Conservation (phyloP, 1,140 invertebrate genomes). For the Neuroterus valhalla region DNA sequence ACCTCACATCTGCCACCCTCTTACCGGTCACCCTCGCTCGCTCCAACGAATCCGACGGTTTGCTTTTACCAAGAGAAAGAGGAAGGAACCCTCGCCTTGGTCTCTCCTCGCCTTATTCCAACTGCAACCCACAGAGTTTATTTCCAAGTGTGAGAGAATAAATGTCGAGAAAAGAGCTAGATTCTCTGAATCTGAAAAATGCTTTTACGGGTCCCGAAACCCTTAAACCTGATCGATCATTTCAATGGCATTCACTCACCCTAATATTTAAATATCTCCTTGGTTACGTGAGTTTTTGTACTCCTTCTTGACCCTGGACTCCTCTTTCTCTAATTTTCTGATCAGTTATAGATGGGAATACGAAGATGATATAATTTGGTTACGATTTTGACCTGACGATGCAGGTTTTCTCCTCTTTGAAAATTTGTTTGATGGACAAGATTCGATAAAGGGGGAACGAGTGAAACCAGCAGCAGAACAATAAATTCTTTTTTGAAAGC, state of each 20-base stretch:
- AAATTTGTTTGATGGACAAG: no score
- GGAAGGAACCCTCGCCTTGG: neutral
- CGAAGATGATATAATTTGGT: slow-evolving; percentile 36
- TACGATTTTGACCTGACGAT: slow-evolving; percentile 9
- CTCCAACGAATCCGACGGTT: slow-evolving; percentile 36
- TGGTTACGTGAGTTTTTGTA: slow-evolving; percentile 7
- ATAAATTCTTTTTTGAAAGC: slow-evolving; percentile 12
- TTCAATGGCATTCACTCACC: slow-evolving; percentile 16
- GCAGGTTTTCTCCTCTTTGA: neutral
- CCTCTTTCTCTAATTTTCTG: neutral
- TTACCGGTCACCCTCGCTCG: neutral
- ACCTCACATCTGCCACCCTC: slow-evolving; percentile 41
- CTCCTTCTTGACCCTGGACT: neutral
- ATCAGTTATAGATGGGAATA: slow-evolving; percentile 20
- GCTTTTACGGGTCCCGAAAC: neutral
- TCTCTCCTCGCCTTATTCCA: neutral
- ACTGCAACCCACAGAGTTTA: slow-evolving; percentile 22
- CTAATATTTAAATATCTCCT: slow-evolving; percentile 23
- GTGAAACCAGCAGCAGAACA: neutral
- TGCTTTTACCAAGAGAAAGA: slow-evolving; percentile 22
- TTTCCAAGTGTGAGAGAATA: neutral
- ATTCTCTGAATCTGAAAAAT: slow-evolving; percentile 7
- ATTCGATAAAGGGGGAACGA: no score
- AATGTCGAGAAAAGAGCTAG: neutral
- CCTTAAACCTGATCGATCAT: slow-evolving; percentile 6